These are phyloP conservation scores for Onychomys leucogaster DNA, from an alignment of 2,797 vertebrate species.

Conservation along the genomic window DNA sequence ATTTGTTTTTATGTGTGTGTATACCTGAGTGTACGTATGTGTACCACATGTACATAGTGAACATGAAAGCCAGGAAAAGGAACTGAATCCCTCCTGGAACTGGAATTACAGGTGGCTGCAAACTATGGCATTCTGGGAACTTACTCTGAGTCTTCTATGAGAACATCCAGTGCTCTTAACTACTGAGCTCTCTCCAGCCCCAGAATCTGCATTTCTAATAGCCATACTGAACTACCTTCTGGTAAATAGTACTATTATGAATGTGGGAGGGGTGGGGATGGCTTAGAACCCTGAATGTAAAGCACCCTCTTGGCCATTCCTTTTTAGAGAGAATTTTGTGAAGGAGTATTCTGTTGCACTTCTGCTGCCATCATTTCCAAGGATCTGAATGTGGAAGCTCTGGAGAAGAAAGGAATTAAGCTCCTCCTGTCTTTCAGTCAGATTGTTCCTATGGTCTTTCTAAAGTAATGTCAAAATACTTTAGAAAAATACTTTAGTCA, in stretches of 20 bases:
- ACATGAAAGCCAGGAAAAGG: background rate
- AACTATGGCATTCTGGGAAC: background rate
- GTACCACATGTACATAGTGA: background rate
- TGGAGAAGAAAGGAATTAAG: constrained; percentile 43
- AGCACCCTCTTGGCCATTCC: background rate
- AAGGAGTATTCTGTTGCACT: background rate
- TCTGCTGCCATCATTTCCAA: constrained; percentile 22
- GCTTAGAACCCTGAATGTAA: background rate
- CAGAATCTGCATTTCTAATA: background rate
- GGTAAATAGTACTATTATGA: background rate
- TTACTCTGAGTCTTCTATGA: background rate
- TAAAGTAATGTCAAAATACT: constrained; percentile 61
- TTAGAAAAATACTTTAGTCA: no score
- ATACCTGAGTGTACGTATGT: no score
- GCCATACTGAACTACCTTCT: background rate
- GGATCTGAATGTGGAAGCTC: background rate
- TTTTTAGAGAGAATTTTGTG: background rate
- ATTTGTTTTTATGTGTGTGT: background rate
- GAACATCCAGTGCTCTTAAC: background rate
- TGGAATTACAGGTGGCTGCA: background rate
- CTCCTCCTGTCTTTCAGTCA: background rate
- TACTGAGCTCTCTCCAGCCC: background rate
- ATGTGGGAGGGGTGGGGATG: background rate
- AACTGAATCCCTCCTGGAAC: background rate
- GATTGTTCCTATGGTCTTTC: constrained; percentile 21